Conservation (phyloP, 2,113 vertebrate species). For the Capreolus pygargus region DNA sequence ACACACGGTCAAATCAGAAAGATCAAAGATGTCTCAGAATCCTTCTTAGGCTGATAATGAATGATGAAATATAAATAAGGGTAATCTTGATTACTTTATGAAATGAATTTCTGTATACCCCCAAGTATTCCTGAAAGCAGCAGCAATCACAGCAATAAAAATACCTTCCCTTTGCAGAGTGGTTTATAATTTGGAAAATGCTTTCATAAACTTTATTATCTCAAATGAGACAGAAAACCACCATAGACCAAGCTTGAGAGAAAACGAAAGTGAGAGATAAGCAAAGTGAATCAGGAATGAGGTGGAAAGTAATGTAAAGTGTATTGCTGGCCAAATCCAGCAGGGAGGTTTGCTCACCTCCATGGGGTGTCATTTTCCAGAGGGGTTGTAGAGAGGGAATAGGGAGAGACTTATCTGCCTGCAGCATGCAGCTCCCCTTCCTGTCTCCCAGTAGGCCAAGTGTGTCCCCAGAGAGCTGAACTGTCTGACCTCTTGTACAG, state of each 20-base stretch:
- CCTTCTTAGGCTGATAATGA: background rate
- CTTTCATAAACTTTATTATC: background rate
- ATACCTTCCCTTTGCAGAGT: background rate
- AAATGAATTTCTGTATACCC: background rate
- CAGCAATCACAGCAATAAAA: background rate
- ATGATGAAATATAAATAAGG: background rate
- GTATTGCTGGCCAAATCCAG: background rate
- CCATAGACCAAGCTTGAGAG: background rate
- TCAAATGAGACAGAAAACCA: background rate
- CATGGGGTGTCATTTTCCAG: rapidly evolving
- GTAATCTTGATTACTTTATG: background rate
- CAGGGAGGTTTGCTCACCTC: background rate
- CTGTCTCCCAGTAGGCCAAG: background rate
- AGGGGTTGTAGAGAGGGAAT: background rate
- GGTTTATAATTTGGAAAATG: background rate
- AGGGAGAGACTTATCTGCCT: no score
- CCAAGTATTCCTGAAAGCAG: background rate
- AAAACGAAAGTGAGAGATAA: background rate
- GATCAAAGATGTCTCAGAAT: background rate
- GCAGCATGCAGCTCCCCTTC: rapidly evolving
- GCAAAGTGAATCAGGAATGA: background rate
- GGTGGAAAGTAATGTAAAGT: background rate
- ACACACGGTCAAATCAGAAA: background rate
- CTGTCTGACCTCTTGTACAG: background rate
- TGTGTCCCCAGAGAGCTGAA: background rate